phyloP scores from a whole-genome alignment of 2,797 vertebrate genomes.

The Poeciliopsis turneri region DNA sequence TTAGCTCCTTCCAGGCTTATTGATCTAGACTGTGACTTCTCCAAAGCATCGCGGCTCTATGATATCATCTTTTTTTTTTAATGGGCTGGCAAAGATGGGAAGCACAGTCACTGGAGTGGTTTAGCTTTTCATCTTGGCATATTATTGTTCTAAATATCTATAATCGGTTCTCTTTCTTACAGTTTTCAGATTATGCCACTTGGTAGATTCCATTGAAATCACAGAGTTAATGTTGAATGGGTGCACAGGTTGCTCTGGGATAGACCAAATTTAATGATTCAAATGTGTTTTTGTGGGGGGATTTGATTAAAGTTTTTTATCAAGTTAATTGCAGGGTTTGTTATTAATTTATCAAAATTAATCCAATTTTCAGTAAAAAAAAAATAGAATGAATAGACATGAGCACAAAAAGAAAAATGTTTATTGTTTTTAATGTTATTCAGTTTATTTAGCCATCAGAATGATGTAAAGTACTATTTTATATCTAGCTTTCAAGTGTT shows the following conservation, averaged over 20 bases:
- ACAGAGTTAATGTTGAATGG: not conserved
- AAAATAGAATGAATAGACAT: too few species aligned
- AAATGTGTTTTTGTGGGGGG: not conserved
- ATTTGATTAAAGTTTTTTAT: too few species aligned
- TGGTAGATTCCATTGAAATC: not conserved
- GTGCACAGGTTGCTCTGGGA: not conserved
- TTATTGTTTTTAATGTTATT: too few species aligned
- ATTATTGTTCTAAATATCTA: not conserved
- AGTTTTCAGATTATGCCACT: not conserved
- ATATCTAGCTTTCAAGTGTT: too few species aligned
- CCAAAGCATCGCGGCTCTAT: slow-evolving; percentile 44
- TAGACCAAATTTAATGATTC: not conserved
- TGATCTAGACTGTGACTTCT: slow-evolving; percentile 57
- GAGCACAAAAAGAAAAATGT: too few species aligned
- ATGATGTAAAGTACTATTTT: too few species aligned
- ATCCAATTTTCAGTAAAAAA: too few species aligned
- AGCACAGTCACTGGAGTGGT: not conserved
- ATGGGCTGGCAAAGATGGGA: slow-evolving; percentile 17
- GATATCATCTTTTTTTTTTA: slow-evolving; percentile 38
- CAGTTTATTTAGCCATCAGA: too few species aligned
- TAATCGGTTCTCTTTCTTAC: not conserved
- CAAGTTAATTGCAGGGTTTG: not conserved
- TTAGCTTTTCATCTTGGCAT: not conserved
- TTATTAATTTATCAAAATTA: not conserved
- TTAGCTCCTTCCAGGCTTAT: slow-evolving; percentile 62